Evolutionary conservation across 2,113 vertebrate genomes (phyloP).

Genomic region (Carlito syrichta): DNA sequence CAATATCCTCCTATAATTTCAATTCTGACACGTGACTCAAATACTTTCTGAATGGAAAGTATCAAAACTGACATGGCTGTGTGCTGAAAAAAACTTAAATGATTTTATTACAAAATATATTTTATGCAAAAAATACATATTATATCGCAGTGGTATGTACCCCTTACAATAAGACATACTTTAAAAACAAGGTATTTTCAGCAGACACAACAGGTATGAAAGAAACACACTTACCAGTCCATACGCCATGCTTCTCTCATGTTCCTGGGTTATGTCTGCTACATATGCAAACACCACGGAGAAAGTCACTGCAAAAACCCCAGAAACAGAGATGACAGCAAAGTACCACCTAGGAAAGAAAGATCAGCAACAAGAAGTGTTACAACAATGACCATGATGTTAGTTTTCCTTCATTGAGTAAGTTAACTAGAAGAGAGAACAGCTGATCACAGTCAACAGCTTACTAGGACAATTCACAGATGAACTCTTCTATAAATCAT

Average conservation of each 20-base stretch:
- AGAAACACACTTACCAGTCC: conserved; percentile 85
- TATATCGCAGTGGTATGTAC: not conserved
- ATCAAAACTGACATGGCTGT: not conserved
- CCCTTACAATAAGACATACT: not conserved
- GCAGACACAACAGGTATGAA: not conserved
- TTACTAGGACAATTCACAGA: not conserved
- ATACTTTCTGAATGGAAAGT: not conserved
- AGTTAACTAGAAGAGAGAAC: not conserved
- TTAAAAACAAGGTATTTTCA: not conserved
- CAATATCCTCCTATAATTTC: not conserved
- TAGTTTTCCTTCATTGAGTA: not conserved
- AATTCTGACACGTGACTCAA: not conserved
- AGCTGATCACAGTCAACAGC: not conserved
- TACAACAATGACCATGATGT: not conserved
- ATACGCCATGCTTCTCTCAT: conserved; percentile 93
- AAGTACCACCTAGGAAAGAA: conserved; percentile 89
- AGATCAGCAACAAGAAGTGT: not conserved
- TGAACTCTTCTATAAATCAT: not conserved
- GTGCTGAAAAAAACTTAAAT: not conserved
- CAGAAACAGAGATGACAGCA: conserved; percentile 91
- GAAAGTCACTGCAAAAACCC: conserved; percentile 92
- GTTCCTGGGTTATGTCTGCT: conserved; percentile 93
- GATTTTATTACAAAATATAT: not conserved
- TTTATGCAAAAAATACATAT: not conserved
- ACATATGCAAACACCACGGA: conserved; percentile 94